A percentile compares a stretch with the other conserved stretches of the same genome.
Conservation (phyloP, 2,797 vertebrate genomes). For the Sparus aurata region DNA sequence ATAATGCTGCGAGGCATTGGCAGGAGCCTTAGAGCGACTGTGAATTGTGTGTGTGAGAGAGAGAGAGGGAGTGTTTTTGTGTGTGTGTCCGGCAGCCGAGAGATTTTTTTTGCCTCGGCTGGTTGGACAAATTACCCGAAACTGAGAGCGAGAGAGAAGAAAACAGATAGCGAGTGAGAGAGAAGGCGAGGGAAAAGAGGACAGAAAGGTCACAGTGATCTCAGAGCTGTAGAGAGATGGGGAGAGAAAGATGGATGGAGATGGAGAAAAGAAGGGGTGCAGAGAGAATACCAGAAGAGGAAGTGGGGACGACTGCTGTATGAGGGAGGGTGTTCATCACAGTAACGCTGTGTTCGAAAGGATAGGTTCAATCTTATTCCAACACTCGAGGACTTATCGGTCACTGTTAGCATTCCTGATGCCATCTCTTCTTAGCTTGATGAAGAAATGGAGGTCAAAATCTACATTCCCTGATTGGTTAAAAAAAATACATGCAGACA, state of each 20-base stretch:
- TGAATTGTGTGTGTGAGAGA: constrained; percentile 20
- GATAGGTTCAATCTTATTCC: not conserved
- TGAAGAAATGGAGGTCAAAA: not conserved
- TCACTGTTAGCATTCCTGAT: not conserved
- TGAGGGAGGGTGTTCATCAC: not conserved
- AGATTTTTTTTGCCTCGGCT: constrained; percentile 63
- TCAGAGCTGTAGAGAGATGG: constrained; percentile 12
- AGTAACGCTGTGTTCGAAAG: not conserved
- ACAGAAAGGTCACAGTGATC: constrained; percentile 64
- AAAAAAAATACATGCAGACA: not conserved
- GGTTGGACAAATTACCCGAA: constrained; percentile 70
- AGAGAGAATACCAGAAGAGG: constrained; percentile 4
- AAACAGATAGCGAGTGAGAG: constrained; percentile 12
- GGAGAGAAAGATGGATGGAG: not conserved
- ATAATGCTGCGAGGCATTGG: constrained; percentile 43
- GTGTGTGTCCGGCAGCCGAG: constrained; percentile 14
- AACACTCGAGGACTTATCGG: not conserved
- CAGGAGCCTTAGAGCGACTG: constrained; percentile 29
- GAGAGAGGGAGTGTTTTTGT: not conserved
- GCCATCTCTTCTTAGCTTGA: not conserved
- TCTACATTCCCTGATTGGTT: not conserved
- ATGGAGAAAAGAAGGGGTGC: not conserved
- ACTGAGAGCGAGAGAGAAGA: constrained; percentile 31
- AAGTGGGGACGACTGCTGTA: constrained; percentile 33
- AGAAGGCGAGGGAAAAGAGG: constrained; percentile 27